Base-by-base conservation (phyloP, 1,140 invertebrate species). In the Pseudomyrmex sp. region DNA sequence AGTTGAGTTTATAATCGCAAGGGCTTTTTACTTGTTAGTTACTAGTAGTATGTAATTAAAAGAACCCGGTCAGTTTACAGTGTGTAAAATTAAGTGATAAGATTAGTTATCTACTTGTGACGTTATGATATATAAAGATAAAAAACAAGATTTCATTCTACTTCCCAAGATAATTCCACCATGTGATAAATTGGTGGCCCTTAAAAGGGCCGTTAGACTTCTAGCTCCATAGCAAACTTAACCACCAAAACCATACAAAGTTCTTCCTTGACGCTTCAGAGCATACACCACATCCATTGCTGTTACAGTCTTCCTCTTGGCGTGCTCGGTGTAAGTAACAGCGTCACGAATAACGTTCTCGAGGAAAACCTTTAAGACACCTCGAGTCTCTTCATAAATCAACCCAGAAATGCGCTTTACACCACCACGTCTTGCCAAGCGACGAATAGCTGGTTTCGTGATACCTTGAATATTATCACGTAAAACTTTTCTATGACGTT, bases 381-480 rank as follows among this genome's bases (percentile, higher is more conserved):
- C 86, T 72, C 87, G 76, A n/a, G 87, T 88, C 58, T 88, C 87
- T 46, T 88, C 87, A n/a, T 88, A 88, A 13, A 88, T 88, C 50
- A 88, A 75, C 0, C 87, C 87, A 58, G 86, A 88, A 10, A 88
- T 88, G 12, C 86, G 83, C 46, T 88, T 88, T 0, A 88, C 87
- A 0, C 35, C 35, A 35, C 87, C 87, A 56, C 87, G 83, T 20
- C 87, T 74, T 4, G 87, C 86, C 62, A 89, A 48, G 13, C 86
- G 86, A 59, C 87, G 86, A 15, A 89, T 89, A 0, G 87, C 86
- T 0, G 87, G 86, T 8, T 89, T 89, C 0, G 83, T 88, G 26
- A 86, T 86, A 23, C 85, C 76, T 10, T 86, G 85, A 23, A 86
- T 86, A 15, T 87, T 87, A 84, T 86, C 85, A 66, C 85, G 84